Conservation (phyloP, 2,113 vertebrate genomes). For the Beaufortia kweichowensis region DNA sequence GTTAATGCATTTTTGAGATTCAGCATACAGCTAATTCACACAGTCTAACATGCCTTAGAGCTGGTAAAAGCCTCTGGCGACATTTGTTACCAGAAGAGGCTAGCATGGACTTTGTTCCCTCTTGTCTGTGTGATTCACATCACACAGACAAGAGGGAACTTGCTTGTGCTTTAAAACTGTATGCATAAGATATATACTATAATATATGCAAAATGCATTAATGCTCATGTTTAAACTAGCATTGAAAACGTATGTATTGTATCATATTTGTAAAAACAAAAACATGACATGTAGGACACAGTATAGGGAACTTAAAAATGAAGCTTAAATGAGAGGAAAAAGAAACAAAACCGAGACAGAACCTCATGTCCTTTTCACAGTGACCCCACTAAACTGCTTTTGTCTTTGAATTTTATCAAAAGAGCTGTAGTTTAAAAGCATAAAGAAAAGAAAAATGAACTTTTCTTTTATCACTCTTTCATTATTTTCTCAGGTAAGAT, state of each 20-base stretch:
- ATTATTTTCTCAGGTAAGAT: background rate
- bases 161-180: slow-evolving; percentile 71
- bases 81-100: slow-evolving; percentile 52
- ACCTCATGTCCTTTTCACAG: background rate
- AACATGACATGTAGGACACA: too few relatives aligned
- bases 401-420: background rate
- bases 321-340: background rate
- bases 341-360: background rate
- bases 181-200: slow-evolving; percentile 72
- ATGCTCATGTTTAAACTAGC: too few relatives aligned
- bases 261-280: too few relatives aligned
- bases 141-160: slow-evolving; percentile 49
- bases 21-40: slow-evolving; percentile 38
- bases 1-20: slow-evolving; percentile 60
- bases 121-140: slow-evolving; percentile 49
- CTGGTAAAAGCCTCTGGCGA: slow-evolving; percentile 61
- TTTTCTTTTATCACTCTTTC: background rate
- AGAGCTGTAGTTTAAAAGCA: background rate
- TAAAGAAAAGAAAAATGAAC: background rate
- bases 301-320: background rate
- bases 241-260: too few relatives aligned
- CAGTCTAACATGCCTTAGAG: slow-evolving; percentile 5
- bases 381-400: background rate
- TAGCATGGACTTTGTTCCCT: slow-evolving; percentile 50
- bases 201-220: too few relatives aligned